Base-by-base conservation (phyloP, 1,140 invertebrate genomes). In the Zophobas atratus region DNA sequence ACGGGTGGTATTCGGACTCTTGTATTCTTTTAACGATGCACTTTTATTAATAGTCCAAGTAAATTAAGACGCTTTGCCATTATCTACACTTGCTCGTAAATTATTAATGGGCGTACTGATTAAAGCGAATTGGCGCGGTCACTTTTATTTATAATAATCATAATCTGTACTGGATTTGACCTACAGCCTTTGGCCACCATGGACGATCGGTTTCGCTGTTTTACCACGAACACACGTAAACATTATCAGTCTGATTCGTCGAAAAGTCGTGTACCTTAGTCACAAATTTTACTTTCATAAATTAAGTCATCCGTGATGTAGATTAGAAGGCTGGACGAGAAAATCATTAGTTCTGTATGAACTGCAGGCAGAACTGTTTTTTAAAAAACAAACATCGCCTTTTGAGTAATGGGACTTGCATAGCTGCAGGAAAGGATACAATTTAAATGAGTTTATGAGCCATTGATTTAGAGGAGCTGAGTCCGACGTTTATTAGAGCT, bases 101-200 rank as follows among this genome's bases (percentile, higher is more conserved):
- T 67, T 46, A 67, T 67, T 67, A 43, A 43, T 67, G 49, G 6
- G 6, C 43, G 6, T 39, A 60, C 1, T 34, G 56, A 67, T 67
- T 67, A 67, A 67, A 67, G 38, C 60, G 3, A 57, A 57, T 57
- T 57, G 55, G 60, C 57, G 57, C 60, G 60, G 60, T 67, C 60
- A 67, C 38, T 67, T 67, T 67, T 67, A 67, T 67, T 67, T 67
- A 67, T 67, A 67, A 41, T 32, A 67, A 67, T 2, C 38, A 32
- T 41, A 67, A 67, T 67, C 60, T 41, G 60, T 67, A 39, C n/a
- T 51, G 49, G n/a, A 20, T 67, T 67, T 67, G 60, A 67, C 60
- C 60, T 67, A 43, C 60, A 67, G 39, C 60, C 60, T 67, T 67
- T 67, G 60, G 60, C 60, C 60, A 67, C 60, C 60, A 39, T 67